Evolutionary conservation across 2,888 invertebrate species (phyloP).

Genomic region (Epirrhoe tristata): DNA sequence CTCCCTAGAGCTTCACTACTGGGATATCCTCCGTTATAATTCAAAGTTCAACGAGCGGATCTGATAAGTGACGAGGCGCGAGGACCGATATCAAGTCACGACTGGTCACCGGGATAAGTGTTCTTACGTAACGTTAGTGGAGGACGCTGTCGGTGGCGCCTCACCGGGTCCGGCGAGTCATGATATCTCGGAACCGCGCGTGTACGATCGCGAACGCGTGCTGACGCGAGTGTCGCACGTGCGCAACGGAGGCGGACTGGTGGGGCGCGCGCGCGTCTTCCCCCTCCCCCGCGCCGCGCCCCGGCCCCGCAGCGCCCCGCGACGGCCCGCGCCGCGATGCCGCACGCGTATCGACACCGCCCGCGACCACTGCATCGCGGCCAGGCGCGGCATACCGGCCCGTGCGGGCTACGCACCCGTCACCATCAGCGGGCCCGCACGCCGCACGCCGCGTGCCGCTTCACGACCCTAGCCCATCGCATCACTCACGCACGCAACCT

Average conservation of each 20-base stretch:
- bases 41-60: slow-evolving; percentile 53
- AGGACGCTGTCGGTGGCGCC: slow-evolving; percentile 70
- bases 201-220: slow-evolving; percentile 60
- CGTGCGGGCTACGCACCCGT: slow-evolving; percentile 54
- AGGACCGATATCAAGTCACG: slow-evolving; percentile 44
- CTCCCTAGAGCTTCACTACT: background rate
- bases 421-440: slow-evolving; percentile 49
- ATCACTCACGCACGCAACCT: slow-evolving; percentile 54
- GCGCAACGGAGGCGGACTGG: slow-evolving; percentile 74
- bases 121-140: slow-evolving; percentile 72
- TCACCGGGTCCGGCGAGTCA: slow-evolving; percentile 77
- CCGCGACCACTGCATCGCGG: slow-evolving; percentile 74
- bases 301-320: slow-evolving; percentile 48
- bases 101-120: slow-evolving; percentile 48
- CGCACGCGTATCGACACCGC: slow-evolving; percentile 78
- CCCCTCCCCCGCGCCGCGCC: slow-evolving; percentile 52
- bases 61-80: slow-evolving; percentile 55
- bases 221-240: slow-evolving; percentile 66
- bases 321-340: slow-evolving; percentile 38
- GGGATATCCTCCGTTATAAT: slow-evolving; percentile 30
- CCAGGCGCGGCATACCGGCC: slow-evolving; percentile 45
- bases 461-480: slow-evolving; percentile 40
- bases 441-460: slow-evolving; percentile 46
- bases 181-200: slow-evolving; percentile 71
- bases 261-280: slow-evolving; percentile 65